Conservation (phyloP, 1,140 invertebrate genomes). For the Tenebrio molitor region DNA sequence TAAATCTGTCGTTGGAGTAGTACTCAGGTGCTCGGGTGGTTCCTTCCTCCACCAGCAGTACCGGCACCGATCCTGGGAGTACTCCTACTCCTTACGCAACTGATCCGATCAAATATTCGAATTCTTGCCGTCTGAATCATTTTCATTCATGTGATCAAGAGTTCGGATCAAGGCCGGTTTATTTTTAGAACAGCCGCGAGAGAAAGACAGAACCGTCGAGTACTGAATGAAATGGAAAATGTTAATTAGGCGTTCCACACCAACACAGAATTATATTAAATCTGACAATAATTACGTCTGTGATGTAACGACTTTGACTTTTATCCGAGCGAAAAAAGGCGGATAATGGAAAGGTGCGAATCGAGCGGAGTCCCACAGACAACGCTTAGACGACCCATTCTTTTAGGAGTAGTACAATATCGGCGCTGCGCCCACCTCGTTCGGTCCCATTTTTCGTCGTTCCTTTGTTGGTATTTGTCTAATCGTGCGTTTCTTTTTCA, state of each 20-base stretch:
- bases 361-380: not conserved
- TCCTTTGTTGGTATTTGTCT: not conserved
- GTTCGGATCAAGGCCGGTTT: conserved; percentile 22
- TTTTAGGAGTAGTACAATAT: too few species aligned
- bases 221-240: conserved; percentile 23
- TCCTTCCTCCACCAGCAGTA: not conserved
- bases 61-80: not conserved
- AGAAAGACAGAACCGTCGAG: conserved; percentile 18
- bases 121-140: conserved; percentile 2
- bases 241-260: conserved; percentile 18
- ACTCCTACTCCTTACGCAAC: not conserved
- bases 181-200: conserved; percentile 20
- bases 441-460: not conserved
- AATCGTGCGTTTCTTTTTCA: conserved; percentile 18
- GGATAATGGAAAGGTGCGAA: not conserved
- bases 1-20: too few species aligned
- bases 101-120: not conserved
- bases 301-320: too few species aligned
- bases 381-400: not conserved
- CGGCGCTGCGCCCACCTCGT: too few species aligned
- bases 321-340: not conserved
- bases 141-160: conserved; percentile 21
- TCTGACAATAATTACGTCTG: conserved; percentile 20
- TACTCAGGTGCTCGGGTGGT: not conserved
- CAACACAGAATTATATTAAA: conserved; percentile 12